Base-by-base conservation (phyloP, 2,888 invertebrate genomes). In the Pogonocherus hispidulus region DNA sequence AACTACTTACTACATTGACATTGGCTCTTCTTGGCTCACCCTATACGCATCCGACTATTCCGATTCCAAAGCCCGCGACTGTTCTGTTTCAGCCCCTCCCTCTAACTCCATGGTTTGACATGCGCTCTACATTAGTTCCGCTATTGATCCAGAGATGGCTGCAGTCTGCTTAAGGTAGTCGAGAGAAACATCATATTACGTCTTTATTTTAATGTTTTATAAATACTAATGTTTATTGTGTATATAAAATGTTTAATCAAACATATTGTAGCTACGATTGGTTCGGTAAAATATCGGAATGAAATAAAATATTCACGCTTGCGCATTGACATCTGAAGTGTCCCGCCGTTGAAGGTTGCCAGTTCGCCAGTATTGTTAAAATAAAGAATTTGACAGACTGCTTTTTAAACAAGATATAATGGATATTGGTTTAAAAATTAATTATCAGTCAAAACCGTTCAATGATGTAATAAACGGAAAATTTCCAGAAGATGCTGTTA, bases 111-210 rank as follows among this genome's bases (percentile, higher is more conserved):
- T 18, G n/a, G 51, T n/a, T 11, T 3, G 60, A 32, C 66, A 11
- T 66, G 69, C 69, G 66, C 69, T 23, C 46, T 23, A 11, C 16
- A 1, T 27, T 72, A 72, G 69, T 76, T 63, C 57, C 37, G 56
- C 74, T 74, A 76, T 73, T 66, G 76, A 78, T 78, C 73, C 56
- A 51, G 66, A 78, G 78, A 75, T 71, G 76, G 78, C 74, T 23
- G 52, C 72, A 55, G 55, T 41, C 41, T 41, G 14, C 41, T 41
- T 3, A 14, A 14, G 0, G 41, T 5, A n/a, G 14, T 41, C n/a
- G 14, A 1, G 11, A 41, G n/a, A 14, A n/a, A 5, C 3, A 3
- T 0, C n/a, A 0, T 16, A n/a, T 14, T 41, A 41, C 41, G 41
- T 1, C 27, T 27, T 27, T 14, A 41, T 3, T 41, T 4, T 4